Conservation (phyloP, 2,797 vertebrate species). For the Coendou prehensilis region DNA sequence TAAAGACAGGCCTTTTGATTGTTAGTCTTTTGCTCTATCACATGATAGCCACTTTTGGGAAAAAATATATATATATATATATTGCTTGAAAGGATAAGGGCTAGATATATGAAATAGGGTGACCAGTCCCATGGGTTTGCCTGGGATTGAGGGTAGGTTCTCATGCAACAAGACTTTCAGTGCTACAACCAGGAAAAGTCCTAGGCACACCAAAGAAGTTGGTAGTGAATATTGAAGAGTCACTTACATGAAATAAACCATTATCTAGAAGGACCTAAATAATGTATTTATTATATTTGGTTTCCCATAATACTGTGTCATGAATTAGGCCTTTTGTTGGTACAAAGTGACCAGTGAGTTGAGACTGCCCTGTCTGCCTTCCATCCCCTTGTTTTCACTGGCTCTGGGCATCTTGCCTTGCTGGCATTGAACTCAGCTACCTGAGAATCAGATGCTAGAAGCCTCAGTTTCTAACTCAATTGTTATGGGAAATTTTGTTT, state of each 20-base stretch:
- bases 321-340: conserved; percentile 63
- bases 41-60: neutral
- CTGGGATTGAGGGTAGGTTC: conserved; percentile 4
- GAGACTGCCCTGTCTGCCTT: neutral
- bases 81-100: conserved; percentile 3
- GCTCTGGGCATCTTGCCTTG: conserved; percentile 29
- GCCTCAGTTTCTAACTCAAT: conserved; percentile 5
- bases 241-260: conserved; percentile 41
- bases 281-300: conserved; percentile 48
- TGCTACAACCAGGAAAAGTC: conserved; percentile 23
- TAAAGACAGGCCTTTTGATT: conserved; percentile 54
- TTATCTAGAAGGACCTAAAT: conserved; percentile 57
- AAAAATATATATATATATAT: neutral
- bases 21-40: neutral
- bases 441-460: conserved; percentile 40
- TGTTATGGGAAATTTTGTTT: conserved; percentile 56
- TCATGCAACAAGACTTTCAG: conserved; percentile 37
- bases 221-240: conserved; percentile 27
- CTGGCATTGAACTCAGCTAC: conserved; percentile 28
- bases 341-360: neutral
- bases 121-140: neutral
- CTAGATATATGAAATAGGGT: conserved; percentile 24
- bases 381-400: conserved; percentile 27
- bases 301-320: conserved; percentile 49
- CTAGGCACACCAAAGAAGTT: neutral